Conservation (phyloP, 2,113 vertebrate species). For the Tupaia chinensis region DNA sequence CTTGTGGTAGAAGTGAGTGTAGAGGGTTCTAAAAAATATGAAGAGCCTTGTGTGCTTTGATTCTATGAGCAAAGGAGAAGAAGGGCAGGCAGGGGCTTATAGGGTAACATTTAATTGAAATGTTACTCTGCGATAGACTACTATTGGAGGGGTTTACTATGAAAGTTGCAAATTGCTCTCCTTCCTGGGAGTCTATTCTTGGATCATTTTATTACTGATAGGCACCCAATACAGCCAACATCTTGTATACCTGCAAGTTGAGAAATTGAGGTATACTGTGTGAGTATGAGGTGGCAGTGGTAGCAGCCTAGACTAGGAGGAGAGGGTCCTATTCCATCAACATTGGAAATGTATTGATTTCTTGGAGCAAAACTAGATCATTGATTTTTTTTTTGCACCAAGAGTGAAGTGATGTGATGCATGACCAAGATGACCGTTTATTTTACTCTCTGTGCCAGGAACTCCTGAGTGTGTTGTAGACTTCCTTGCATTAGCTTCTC, state of each 20-base stretch:
- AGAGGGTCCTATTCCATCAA: background rate
- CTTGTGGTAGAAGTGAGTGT: background rate
- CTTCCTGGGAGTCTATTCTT: background rate
- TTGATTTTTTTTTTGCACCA: background rate
- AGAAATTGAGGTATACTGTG: background rate
- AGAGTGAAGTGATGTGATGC: background rate
- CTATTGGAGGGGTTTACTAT: background rate
- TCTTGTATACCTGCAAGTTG: background rate
- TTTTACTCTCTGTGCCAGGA: background rate
- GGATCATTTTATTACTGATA: background rate
- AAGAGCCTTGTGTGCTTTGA: too few relatives aligned
- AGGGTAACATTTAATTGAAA: too few relatives aligned
- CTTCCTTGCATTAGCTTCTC: rapidly evolving
- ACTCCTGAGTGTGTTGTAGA: background rate
- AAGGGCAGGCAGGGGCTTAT: background rate
- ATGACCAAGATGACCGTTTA: rapidly evolving
- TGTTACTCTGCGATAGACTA: background rate
- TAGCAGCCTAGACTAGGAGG: background rate
- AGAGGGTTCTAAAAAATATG: background rate
- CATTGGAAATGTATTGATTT: background rate
- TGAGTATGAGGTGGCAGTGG: background rate
- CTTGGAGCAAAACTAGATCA: background rate
- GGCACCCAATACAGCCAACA: background rate
- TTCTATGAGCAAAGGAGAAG: background rate
- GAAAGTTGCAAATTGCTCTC: background rate